phyloP scores from a whole-genome alignment of 2,113 vertebrate species.

The Alaudala cheleensis region DNA sequence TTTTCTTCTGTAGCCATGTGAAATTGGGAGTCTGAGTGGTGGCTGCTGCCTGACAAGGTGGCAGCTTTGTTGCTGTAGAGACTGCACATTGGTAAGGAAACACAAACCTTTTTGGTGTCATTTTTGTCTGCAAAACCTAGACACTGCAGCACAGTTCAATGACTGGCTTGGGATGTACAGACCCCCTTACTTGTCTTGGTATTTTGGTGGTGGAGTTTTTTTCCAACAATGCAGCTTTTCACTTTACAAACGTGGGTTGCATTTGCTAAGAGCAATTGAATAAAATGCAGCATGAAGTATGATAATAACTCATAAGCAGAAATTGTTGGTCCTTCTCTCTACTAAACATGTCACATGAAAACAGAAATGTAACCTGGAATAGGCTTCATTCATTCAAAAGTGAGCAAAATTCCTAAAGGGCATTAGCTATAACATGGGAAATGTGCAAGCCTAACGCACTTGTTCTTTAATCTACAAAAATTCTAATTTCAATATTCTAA shows the following conservation, averaged over 20 bases:
- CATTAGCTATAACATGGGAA: not conserved
- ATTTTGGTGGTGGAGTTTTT: not conserved
- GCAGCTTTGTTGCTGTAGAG: not conserved
- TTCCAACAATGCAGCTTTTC: not conserved
- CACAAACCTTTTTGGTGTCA: not conserved
- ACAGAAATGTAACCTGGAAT: not conserved
- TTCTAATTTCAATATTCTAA: not conserved
- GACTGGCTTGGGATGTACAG: not conserved
- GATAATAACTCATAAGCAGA: not conserved
- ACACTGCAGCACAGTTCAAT: rapidly evolving
- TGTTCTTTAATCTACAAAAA: not conserved
- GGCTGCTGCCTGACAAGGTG: not conserved
- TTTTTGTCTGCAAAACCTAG: not conserved
- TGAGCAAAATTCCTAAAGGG: not conserved
- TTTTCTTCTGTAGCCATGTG: not conserved
- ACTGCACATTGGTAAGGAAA: not conserved
- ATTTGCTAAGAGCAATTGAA: not conserved
- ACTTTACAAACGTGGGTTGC: not conserved
- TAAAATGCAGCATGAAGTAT: not conserved
- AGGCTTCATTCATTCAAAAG: not conserved
- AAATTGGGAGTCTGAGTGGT: not conserved
- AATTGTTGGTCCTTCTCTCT: not conserved
- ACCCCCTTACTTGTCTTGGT: not conserved
- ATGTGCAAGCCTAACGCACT: not conserved
- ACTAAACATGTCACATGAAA: not conserved